Conservation (phyloP, 2,888 invertebrate genomes). For the Spilarctia lutea region DNA sequence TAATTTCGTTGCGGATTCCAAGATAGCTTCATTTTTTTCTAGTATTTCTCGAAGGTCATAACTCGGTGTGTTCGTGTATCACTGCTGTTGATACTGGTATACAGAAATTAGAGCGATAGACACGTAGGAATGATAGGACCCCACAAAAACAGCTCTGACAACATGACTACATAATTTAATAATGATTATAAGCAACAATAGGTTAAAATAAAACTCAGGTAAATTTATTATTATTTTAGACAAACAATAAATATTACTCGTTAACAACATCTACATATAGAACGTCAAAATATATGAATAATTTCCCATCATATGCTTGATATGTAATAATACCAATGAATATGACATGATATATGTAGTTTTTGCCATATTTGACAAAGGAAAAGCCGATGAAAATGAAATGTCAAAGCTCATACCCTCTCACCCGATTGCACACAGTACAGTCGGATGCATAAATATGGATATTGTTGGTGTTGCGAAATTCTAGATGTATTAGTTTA, state of each 20-base stretch:
- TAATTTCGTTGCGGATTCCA: no score
- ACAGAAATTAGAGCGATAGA: no score
- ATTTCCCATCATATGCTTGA: neutral
- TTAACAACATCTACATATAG: neutral
- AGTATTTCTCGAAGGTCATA: no score
- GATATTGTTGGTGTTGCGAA: slow-evolving; percentile 31
- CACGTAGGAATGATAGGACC: no score
- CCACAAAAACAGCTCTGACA: no score
- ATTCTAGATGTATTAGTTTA: slow-evolving; percentile 16
- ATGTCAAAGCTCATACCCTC: slow-evolving; percentile 49
- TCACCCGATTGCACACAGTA: slow-evolving; percentile 42
- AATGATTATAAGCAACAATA: no score
- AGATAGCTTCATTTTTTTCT: no score
- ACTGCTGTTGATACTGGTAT: no score
- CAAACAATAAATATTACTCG: neutral
- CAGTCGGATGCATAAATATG: slow-evolving; percentile 31
- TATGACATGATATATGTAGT: slow-evolving; percentile 27
- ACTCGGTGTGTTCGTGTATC: no score
- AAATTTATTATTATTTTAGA: neutral
- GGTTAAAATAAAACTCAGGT: neutral
- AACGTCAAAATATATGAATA: neutral
- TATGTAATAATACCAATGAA: slow-evolving; percentile 23
- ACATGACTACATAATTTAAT: no score
- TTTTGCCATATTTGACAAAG: slow-evolving; percentile 25
- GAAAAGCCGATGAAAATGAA: slow-evolving; percentile 21